Conservation (phyloP, 2,797 vertebrate species). For the Oreortyx pictus region DNA sequence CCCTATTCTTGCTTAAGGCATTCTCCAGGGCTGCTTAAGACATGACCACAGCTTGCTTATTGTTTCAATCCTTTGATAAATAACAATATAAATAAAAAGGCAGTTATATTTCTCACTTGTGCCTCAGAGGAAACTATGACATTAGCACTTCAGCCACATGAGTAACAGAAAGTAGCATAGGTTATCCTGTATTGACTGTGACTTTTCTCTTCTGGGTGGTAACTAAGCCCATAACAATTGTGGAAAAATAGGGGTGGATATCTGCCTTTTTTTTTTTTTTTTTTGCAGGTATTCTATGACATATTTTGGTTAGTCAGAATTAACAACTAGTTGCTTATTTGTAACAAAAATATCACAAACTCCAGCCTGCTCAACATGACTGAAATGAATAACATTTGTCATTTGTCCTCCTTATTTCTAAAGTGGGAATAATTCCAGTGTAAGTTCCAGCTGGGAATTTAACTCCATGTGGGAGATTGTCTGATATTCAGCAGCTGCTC, state of each 20-base stretch:
- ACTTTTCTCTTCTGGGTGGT: not conserved
- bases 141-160: not conserved
- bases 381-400: not conserved
- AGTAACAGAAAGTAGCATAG: not conserved
- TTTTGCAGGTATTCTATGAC: not conserved
- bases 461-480: not conserved
- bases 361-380: not conserved
- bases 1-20: not conserved
- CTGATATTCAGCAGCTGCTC: conserved; percentile 41
- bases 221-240: not conserved
- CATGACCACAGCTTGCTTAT: not conserved
- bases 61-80: not conserved
- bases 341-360: not conserved
- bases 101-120: not conserved
- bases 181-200: not conserved
- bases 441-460: not conserved
- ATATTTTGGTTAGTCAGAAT: not conserved
- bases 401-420: not conserved
- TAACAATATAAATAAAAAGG: not conserved
- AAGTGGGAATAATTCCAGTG: not conserved
- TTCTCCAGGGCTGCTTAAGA: not conserved
- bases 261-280: not conserved
- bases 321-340: not conserved
- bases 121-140: not conserved
- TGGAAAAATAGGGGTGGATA: not conserved